Evolutionary conservation across 2,113 vertebrate genomes (phyloP).

Genomic region (Dromiciops gliroides): DNA sequence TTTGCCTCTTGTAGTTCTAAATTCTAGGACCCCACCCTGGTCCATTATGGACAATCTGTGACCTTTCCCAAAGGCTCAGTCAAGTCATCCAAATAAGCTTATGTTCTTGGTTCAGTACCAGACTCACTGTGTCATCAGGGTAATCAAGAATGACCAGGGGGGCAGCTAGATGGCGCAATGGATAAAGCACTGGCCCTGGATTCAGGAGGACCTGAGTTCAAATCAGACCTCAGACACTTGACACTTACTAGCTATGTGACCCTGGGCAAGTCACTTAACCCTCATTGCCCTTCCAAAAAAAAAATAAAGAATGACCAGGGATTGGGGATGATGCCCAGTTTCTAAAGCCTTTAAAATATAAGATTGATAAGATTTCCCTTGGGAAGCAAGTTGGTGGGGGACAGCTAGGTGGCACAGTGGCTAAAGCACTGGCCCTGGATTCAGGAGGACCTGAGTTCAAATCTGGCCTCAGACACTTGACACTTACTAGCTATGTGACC

Average conservation of each 20-base stretch:
- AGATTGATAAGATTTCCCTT: not conserved
- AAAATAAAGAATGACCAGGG: not conserved
- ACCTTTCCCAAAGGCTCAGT: not conserved
- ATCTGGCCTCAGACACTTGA: too few relatives aligned
- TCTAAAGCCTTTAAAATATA: not conserved
- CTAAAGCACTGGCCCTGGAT: too few relatives aligned
- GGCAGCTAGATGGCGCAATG: too few relatives aligned
- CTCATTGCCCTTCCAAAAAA: too few relatives aligned
- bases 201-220: too few relatives aligned
- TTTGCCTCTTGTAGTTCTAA: not conserved
- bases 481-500: too few relatives aligned
- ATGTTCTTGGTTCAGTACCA: not conserved
- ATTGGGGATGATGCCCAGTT: not conserved
- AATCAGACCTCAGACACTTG: too few relatives aligned
- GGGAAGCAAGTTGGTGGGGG: not conserved
- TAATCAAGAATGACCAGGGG: not conserved
- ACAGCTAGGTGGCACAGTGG: too few relatives aligned
- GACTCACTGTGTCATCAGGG: not conserved
- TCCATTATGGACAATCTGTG: not conserved
- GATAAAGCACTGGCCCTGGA: too few relatives aligned
- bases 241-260: too few relatives aligned
- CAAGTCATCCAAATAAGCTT: not conserved
- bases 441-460: too few relatives aligned
- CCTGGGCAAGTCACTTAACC: too few relatives aligned
- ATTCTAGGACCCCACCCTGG: not conserved